Evolutionary conservation across 1,140 invertebrate genomes (phyloP), one percentile per base, ranked within the genome.

Genomic region (Ips typographus): DNA sequence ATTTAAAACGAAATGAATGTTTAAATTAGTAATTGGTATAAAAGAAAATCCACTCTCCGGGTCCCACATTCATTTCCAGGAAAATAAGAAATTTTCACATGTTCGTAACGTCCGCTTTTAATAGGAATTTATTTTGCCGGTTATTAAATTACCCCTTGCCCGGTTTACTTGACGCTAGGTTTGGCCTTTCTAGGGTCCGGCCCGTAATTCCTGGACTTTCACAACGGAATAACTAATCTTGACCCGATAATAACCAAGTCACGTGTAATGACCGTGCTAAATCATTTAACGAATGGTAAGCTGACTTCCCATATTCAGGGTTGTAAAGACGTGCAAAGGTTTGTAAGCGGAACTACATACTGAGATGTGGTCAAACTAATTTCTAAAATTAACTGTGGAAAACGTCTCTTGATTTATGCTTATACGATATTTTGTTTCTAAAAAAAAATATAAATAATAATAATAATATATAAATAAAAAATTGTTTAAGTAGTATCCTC

Each of bases 271-370:
- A 65, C 63, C 53, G 40, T 4, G 51, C 52, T 65, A 65, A 65
- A 65, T 65, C 63, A 65, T 65, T 65, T 65, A 65, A 56, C 36
- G 63, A 56, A 55, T 65, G 63, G 43, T 63, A 63, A 63, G 44
- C 60, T 52, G 60, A 52, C 37, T 63, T 63, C 37, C 5, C 52
- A 55, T 55, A 55, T 55, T 55, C 44, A 6, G 7, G 7, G 22
- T 8, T 49, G 44, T 22, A 49, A 22, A 3, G 44, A 49, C 44
- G 44, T 49, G 44, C 7, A 8, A 3, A 22, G 44, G 3, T 49
- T 49, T 2, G 22, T 8, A 49, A 49, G 22, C 22, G 22, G 22
- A 22, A 22, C 22, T 22, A 22, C 22, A 22, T 22, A 22, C 22
- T 22, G 22, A 22, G 22, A 22, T 22, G 22, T 22, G 22, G 22